phyloP scores from a whole-genome alignment of 2,888 invertebrate species.

The Stenurella melanura region DNA sequence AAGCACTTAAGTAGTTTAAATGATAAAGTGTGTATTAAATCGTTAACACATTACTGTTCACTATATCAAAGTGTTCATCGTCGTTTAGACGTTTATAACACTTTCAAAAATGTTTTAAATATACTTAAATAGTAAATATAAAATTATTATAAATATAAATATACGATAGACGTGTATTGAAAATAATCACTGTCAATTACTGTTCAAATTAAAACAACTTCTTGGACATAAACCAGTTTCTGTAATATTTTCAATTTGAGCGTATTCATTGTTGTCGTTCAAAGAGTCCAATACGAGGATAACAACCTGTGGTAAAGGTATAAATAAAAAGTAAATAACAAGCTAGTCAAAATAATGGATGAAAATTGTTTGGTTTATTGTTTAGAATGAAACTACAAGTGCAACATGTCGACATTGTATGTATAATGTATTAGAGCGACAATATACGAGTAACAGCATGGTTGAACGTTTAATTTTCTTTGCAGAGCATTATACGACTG shows the following conservation, averaged over 20 bases:
- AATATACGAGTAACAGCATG: slow-evolving; percentile 38
- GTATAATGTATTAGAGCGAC: slow-evolving; percentile 50
- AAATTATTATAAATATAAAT: background rate
- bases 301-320: slow-evolving; percentile 33
- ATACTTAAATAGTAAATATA: slow-evolving; percentile 10
- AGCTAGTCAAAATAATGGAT: slow-evolving; percentile 55
- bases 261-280: background rate
- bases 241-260: slow-evolving; percentile 8
- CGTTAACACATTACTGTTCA: no score
- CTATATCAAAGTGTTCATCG: no score
- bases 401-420: slow-evolving; percentile 52
- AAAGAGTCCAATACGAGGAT: slow-evolving; percentile 18
- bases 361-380: slow-evolving; percentile 53
- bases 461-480: slow-evolving; percentile 28
- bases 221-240: background rate
- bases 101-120: no score
- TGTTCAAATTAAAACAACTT: no score
- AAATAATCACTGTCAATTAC: background rate
- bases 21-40: no score
- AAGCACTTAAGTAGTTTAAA: no score
- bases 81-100: no score
- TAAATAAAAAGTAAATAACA: slow-evolving; percentile 44
- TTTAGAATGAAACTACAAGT: slow-evolving; percentile 48
- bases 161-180: background rate
- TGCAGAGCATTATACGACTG: slow-evolving; percentile 28